Evolutionary conservation across 2,888 invertebrate species (phyloP).

Genomic region (Gastracanthus pulcherrimus): DNA sequence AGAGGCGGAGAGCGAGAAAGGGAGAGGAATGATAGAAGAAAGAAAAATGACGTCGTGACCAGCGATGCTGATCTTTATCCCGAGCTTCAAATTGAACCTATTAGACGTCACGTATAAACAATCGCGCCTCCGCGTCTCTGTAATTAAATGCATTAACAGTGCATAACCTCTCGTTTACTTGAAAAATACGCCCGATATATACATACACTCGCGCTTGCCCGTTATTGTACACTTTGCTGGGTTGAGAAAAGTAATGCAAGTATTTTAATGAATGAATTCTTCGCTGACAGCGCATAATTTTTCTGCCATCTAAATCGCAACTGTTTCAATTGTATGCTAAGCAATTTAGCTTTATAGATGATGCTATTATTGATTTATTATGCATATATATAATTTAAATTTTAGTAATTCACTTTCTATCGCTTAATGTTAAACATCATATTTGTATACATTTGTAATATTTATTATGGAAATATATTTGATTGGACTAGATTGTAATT

Average conservation of each 20-base stretch:
- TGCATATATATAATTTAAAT: too few species aligned
- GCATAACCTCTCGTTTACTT: neutral
- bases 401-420: too few species aligned
- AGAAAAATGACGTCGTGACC: constrained; percentile 33
- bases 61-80: constrained; percentile 35
- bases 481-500: too few species aligned
- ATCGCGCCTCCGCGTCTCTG: constrained; percentile 46
- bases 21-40: neutral
- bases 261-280: constrained; percentile 21
- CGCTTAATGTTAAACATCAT: too few species aligned
- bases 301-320: neutral
- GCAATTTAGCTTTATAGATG: neutral
- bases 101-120: constrained; percentile 51
- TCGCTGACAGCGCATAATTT: constrained; percentile 1
- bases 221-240: neutral
- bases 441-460: too few species aligned
- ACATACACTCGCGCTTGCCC: neutral
- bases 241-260: constrained; percentile 9
- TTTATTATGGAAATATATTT: too few species aligned
- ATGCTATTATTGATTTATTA: neutral
- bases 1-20: neutral
- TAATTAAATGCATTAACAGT: constrained; percentile 54
- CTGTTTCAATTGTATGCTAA: neutral
- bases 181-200: constrained; percentile 1
- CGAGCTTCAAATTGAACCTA: constrained; percentile 41